Conservation (phyloP, 2,888 invertebrate genomes). For the Dioctria rufipes region DNA sequence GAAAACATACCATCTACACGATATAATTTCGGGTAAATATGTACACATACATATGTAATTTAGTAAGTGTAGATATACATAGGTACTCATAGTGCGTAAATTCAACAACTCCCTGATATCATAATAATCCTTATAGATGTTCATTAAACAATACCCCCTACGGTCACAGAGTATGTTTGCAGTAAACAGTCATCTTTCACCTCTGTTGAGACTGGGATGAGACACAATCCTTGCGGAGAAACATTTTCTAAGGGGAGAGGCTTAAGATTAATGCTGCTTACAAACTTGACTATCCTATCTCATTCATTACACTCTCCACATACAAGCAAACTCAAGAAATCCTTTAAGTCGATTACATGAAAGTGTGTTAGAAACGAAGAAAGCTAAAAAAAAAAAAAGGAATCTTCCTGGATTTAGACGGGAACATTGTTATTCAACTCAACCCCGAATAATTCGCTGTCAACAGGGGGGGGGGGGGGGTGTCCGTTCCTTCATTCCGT, state of each 20-base stretch:
- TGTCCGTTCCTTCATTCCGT: constrained; percentile 17
- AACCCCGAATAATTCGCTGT: neutral
- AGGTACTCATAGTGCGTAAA: neutral
- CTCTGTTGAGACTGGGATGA: constrained; percentile 4
- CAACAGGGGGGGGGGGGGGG: neutral
- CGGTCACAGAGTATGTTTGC: constrained; percentile 26
- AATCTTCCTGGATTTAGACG: constrained; percentile 9
- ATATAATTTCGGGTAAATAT: too few species aligned
- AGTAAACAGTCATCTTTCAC: constrained; percentile 20
- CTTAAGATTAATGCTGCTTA: constrained; percentile 31
- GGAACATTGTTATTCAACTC: constrained; percentile 20
- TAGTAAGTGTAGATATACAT: neutral
- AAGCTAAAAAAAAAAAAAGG: constrained; percentile 2
- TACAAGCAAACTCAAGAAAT: neutral
- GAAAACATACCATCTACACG: too few species aligned
- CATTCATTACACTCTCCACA: constrained; percentile 1
- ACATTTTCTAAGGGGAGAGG: neutral
- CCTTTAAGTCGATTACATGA: neutral
- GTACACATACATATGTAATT: neutral
- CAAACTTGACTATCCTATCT: constrained; percentile 1
- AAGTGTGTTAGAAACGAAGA: neutral
- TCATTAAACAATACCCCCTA: constrained; percentile 40
- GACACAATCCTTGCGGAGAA: neutral
- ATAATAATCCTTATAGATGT: constrained; percentile 49
- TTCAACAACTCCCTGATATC: constrained; percentile 23